Evolutionary conservation across 2,888 invertebrate genomes (phyloP).

Genomic region (Dromius quadrimaculatus): DNA sequence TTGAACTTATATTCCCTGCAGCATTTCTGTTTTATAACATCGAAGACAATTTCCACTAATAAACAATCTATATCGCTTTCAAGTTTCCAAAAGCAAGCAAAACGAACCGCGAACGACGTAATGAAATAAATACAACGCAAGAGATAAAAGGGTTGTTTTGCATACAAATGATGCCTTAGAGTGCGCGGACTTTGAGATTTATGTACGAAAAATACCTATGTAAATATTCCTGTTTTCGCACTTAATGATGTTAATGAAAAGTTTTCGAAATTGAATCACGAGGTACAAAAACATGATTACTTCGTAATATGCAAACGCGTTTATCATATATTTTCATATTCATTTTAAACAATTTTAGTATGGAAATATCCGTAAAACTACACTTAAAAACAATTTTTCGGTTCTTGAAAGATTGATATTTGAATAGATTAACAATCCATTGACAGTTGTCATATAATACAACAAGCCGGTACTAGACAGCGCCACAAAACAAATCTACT

Average conservation of each 20-base stretch:
- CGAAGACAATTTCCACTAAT: slow-evolving; percentile 29
- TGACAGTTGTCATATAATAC: too few species aligned
- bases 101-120: slow-evolving; percentile 31
- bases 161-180: slow-evolving; percentile 26
- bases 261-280: slow-evolving; percentile 26
- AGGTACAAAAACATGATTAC: slow-evolving; percentile 19
- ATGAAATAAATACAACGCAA: slow-evolving; percentile 38
- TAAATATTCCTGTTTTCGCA: slow-evolving; percentile 22
- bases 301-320: slow-evolving; percentile 29
- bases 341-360: too few species aligned
- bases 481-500: too few species aligned
- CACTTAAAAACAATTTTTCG: too few species aligned
- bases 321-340: slow-evolving; percentile 16
- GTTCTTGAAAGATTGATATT: too few species aligned
- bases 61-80: slow-evolving; percentile 41
- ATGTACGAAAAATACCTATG: slow-evolving; percentile 21
- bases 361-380: too few species aligned
- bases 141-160: slow-evolving; percentile 38
- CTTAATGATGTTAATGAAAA: slow-evolving; percentile 25
- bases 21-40: neutral
- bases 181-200: slow-evolving; percentile 6
- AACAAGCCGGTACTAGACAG: too few species aligned
- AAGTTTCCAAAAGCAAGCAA: slow-evolving; percentile 38
- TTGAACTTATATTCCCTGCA: neutral
- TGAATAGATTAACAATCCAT: too few species aligned